A percentile compares a stretch with the other conserved stretches of the same genome.
These are phyloP conservation scores for Parnassius glacialis DNA, from an alignment of 2,888 invertebrate species.

Conservation along the genomic window DNA sequence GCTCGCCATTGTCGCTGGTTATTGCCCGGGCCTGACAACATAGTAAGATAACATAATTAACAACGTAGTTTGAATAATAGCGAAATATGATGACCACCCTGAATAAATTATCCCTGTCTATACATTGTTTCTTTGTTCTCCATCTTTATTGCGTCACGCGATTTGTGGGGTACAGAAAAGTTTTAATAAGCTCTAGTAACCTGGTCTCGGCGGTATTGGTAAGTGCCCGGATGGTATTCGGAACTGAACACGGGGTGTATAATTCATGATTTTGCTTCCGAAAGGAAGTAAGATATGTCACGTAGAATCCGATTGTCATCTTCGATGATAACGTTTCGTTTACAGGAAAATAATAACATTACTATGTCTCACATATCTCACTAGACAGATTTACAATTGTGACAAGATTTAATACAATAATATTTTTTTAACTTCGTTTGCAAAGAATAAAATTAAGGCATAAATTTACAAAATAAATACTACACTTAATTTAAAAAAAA, in stretches of 20 bases:
- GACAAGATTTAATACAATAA: too few relatives aligned
- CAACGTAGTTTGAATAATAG: conserved; percentile 34
- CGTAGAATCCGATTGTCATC: too few relatives aligned
- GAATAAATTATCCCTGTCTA: conserved; percentile 58
- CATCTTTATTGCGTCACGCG: conserved; percentile 40
- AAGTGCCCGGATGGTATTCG: conserved; percentile 25
- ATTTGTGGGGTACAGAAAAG: conserved; percentile 42
- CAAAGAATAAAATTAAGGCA: too few relatives aligned
- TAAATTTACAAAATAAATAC: too few relatives aligned
- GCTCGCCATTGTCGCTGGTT: conserved; percentile 17
- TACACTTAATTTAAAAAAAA: too few relatives aligned
- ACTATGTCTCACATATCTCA: too few relatives aligned
- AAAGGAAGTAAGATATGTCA: too few relatives aligned
- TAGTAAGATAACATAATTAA: conserved; percentile 38
- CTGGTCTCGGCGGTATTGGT: conserved; percentile 32
- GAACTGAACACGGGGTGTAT: conserved; percentile 19
- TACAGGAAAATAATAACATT: too few relatives aligned
- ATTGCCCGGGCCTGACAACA: conserved; percentile 26
- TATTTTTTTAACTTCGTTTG: too few relatives aligned
- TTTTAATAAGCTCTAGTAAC: conserved; percentile 49
- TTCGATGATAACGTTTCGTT: too few relatives aligned
- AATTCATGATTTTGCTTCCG: background rate
- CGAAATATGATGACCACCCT: conserved; percentile 32
- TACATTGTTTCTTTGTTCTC: conserved; percentile 50
- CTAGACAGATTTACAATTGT: too few relatives aligned